Evolutionary conservation across 2,113 vertebrate species (phyloP), one percentile per base, ranked within the genome.

Genomic region (Otocyon megalotis): DNA sequence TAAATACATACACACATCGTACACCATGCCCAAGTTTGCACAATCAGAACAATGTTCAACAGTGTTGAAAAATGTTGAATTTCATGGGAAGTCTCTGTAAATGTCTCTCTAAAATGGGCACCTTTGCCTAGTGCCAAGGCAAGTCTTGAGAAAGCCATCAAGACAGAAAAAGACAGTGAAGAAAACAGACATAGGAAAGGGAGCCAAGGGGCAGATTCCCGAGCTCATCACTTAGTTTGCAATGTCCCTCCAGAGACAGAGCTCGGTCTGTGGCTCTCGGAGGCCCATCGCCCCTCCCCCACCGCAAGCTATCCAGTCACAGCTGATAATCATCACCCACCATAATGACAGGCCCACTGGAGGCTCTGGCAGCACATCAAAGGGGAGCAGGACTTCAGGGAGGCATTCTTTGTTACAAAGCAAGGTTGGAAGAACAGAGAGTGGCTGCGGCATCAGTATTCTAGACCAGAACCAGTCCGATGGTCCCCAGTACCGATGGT

Each of bases 101-200:
- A 30, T 28, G 19, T 65, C 48, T 50, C n/a, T 90, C 71, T 77
- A 48, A 88, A 80, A 53, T 50, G 58, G 26, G 79, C n/a, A 77
- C 10, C 17, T 76, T 8, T 50, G 79, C 72, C 88, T 60, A 62
- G 82, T 58, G 56, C 65, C 82, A 85, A 82, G 60, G 32, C 58
- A 48, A 88, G 48, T 22, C 50, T 90, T 90, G 56, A 90, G 63
- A 90, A 96, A 85, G 91, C 58, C 93, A 92, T 77, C 90, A 71
- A 28, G 85, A 90, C 26, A 14, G 58, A 72, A 77, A 86, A 72
- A 37, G 53, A 91, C 50, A 91, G 37, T 43, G 37, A 92, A 35
- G 22, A 90, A 67, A 50, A 72, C 56, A 79, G 56, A 35, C 62
- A 37, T 0, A 65, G 53, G 71, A 11, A 0, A 43, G 30, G 62